Percentiles rank a stretch among this genome's conserved stretches.
Evolutionary conservation across 1,140 invertebrate genomes (phyloP).

Genomic region (Tigriopus japonicus): DNA sequence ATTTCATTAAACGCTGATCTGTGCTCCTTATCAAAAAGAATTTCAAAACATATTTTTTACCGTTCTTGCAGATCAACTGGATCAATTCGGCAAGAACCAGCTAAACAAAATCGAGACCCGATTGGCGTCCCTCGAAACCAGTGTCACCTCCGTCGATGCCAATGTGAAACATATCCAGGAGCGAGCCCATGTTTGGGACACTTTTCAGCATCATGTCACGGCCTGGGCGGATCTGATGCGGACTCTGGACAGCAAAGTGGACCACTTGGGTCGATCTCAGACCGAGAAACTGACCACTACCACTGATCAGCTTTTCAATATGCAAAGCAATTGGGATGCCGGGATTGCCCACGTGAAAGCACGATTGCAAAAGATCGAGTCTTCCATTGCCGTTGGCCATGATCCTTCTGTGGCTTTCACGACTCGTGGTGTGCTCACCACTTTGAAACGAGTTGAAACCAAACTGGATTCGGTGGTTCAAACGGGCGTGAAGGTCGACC

Average conservation of each 20-base stretch:
- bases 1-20: too few species aligned
- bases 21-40: too few species aligned
- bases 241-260: conserved; percentile 27
- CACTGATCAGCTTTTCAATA: not conserved
- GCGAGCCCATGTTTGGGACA: conserved; percentile 29
- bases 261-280: conserved; percentile 14
- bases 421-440: not conserved
- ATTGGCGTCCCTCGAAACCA: not conserved
- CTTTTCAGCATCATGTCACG: conserved; percentile 28
- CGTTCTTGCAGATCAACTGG: not conserved
- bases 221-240: conserved; percentile 32
- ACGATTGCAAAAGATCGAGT: not conserved
- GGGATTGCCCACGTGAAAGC: not conserved
- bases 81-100: not conserved
- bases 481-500: not conserved
- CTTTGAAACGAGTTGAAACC: not conserved
- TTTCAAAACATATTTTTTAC: too few species aligned
- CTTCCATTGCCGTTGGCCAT: not conserved
- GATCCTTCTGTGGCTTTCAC: not conserved
- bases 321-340: not conserved
- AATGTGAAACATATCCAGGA: conserved; percentile 22
- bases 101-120: not conserved
- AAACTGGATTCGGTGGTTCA: not conserved
- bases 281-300: not conserved
- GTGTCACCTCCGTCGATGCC: not conserved